phyloP scores from a whole-genome alignment of 1,140 invertebrate species.

The Temnothorax longispinosus region DNA sequence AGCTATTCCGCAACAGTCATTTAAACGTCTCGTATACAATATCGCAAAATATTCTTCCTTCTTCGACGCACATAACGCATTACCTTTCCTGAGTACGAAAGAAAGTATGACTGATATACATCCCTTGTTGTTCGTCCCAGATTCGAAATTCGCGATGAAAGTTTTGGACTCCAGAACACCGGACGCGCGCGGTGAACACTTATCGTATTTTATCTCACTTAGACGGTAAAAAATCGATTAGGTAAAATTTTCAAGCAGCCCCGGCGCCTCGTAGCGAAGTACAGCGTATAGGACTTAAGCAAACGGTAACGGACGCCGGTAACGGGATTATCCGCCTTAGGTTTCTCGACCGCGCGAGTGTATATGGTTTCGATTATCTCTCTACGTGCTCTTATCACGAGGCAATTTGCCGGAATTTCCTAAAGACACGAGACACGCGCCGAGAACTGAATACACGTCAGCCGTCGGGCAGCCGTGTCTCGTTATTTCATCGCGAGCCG shows the following conservation, averaged over 20 bases:
- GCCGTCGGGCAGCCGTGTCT: not conserved
- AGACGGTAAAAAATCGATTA: conserved; percentile 1
- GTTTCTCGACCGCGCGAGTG: conserved; percentile 33
- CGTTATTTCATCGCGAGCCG: conserved; percentile 42
- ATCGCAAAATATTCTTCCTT: conserved; percentile 18
- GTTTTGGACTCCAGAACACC: not conserved
- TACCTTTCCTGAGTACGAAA: not conserved
- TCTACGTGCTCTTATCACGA: conserved; percentile 58
- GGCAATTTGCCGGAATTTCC: conserved; percentile 59
- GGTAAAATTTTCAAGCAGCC: conserved; percentile 13
- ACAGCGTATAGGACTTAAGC: conserved; percentile 8
- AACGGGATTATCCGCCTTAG: conserved; percentile 35
- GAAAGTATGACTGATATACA: not conserved
- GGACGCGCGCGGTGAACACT: not conserved
- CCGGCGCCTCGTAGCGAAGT: not conserved
- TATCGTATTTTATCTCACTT: not conserved
- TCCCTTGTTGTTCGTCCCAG: not conserved
- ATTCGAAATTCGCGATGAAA: not conserved
- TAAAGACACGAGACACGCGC: conserved; percentile 52
- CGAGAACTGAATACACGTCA: conserved; percentile 22
- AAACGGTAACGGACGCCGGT: conserved; percentile 41
- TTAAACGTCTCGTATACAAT: conserved; percentile 39
- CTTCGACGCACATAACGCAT: not conserved
- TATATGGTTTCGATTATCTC: conserved; percentile 62
- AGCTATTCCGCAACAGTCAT: conserved; percentile 46